phyloP scores from a whole-genome alignment of 1,140 invertebrate genomes.

The Bombus sibiricus region DNA sequence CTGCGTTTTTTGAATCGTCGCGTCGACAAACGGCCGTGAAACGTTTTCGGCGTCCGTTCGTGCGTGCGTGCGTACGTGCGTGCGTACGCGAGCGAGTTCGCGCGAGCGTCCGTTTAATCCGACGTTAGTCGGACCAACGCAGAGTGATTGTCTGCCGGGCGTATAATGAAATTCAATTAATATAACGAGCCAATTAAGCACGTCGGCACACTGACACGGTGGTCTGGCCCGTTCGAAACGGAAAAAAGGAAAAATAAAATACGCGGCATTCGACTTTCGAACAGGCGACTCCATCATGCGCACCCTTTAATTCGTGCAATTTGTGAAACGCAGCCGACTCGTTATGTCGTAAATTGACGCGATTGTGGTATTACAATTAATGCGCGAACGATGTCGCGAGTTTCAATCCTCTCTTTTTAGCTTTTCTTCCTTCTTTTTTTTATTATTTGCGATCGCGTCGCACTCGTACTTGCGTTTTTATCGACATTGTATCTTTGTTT shows the following conservation, averaged over 20 bases:
- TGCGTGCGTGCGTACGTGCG: neutral
- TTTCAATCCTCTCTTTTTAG: neutral
- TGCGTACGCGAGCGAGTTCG: neutral
- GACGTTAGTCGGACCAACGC: constrained; percentile 43
- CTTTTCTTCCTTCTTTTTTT: neutral
- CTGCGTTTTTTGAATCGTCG: constrained; percentile 58
- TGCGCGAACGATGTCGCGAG: constrained; percentile 16
- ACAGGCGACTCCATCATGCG: neutral
- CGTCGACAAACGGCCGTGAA: constrained; percentile 27
- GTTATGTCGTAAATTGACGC: constrained; percentile 40
- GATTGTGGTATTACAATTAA: constrained; percentile 59
- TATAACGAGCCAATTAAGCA: constrained; percentile 77
- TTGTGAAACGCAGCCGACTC: constrained; percentile 49
- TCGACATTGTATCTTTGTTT: neutral
- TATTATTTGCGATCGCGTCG: neutral
- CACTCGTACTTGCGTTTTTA: neutral
- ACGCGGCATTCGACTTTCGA: constrained; percentile 30
- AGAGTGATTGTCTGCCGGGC: constrained; percentile 47
- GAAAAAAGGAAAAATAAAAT: constrained; percentile 37
- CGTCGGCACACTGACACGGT: constrained; percentile 69
- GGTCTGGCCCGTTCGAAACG: constrained; percentile 33
- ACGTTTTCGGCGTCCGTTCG: constrained; percentile 1
- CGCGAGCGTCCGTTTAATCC: constrained; percentile 61
- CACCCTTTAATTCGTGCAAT: constrained; percentile 47
- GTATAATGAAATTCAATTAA: constrained; percentile 77